phyloP scores from a whole-genome alignment of 2,113 vertebrate species.

The Bubo bubo region DNA sequence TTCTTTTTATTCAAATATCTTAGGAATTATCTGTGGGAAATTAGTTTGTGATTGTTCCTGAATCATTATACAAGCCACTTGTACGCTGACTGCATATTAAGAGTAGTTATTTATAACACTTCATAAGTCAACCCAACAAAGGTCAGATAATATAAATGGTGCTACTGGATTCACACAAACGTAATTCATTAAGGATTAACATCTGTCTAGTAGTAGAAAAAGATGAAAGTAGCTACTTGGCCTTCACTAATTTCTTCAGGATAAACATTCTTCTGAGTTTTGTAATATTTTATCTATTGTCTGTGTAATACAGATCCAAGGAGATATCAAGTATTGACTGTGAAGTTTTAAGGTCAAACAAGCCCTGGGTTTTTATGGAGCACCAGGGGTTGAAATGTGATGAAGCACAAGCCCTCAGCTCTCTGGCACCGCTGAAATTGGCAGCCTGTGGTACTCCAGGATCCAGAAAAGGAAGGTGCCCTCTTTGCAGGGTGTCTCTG shows the following conservation, averaged over 20 bases:
- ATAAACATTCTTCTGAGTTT: neutral
- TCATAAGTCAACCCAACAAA: neutral
- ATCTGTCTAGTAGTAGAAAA: neutral
- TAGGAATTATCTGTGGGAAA: slow-evolving; percentile 18
- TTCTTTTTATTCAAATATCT: neutral
- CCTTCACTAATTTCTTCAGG: neutral
- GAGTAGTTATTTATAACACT: slow-evolving; percentile 23
- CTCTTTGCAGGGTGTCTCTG: neutral
- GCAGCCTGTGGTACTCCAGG: neutral
- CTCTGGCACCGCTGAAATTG: neutral
- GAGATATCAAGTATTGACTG: neutral
- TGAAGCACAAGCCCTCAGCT: neutral
- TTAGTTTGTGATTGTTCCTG: slow-evolving; percentile 31
- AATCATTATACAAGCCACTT: neutral
- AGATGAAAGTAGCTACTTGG: neutral
- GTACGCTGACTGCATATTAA: neutral
- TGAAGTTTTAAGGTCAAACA: neutral
- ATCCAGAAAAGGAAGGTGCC: neutral
- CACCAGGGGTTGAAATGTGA: neutral
- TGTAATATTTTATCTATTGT: neutral
- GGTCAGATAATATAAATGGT: neutral
- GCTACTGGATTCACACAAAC: neutral
- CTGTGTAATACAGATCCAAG: neutral
- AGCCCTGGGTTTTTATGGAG: neutral
- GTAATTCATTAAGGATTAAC: neutral